Evolutionary conservation across 2,113 vertebrate species (phyloP).

Genomic region (Poeciliopsis turrubarensis): DNA sequence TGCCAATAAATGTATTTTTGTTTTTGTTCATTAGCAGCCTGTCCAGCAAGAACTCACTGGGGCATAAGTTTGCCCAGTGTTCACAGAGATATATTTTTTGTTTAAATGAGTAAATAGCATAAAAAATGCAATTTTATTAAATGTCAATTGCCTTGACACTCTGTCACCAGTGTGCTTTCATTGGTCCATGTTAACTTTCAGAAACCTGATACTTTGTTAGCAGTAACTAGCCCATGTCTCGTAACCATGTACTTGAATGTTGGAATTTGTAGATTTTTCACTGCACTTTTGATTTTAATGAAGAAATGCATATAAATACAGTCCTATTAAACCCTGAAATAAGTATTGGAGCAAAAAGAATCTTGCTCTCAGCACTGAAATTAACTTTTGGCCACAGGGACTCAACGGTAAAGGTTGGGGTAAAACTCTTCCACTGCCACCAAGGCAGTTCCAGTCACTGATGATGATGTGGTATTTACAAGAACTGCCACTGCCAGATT

Average conservation of each 20-base stretch:
- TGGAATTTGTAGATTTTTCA: not conserved
- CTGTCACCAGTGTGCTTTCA: no score
- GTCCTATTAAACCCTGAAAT: not conserved
- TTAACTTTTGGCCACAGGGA: not conserved
- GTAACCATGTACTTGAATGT: not conserved
- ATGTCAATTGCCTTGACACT: no score
- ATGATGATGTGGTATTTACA: constrained; percentile 5
- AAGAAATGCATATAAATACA: not conserved
- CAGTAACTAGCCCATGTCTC: not conserved
- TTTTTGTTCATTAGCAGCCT: no score
- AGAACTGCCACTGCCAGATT: not conserved
- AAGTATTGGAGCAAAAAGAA: not conserved
- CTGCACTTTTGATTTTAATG: not conserved
- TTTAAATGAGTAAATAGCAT: no score
- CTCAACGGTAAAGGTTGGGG: not conserved
- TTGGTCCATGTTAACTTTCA: no score
- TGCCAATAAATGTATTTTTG: no score
- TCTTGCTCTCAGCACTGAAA: not conserved
- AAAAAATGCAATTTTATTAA: no score
- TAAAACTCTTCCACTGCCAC: not conserved
- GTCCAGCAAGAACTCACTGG: no score
- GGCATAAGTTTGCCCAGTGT: no score
- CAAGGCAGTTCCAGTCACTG: not conserved
- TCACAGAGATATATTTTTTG: no score
- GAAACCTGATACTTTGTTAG: not conserved